These are phyloP conservation scores for Batillaria attramentaria DNA, from an alignment of 1,140 invertebrate species.

Conservation along the genomic window DNA sequence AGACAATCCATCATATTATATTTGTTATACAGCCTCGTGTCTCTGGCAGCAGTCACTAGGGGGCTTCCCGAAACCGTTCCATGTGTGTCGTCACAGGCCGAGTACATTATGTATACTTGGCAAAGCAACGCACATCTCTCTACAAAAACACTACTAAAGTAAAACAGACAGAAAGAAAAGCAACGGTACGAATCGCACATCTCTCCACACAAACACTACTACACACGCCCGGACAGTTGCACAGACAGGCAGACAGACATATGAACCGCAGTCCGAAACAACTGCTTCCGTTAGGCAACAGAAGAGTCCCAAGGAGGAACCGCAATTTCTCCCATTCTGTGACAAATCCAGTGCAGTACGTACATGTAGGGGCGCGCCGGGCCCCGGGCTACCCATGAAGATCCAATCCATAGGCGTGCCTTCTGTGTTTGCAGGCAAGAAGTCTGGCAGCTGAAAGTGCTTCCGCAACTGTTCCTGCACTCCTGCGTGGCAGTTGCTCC, in stretches of 20 bases:
- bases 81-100: too few relatives aligned
- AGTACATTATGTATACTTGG: too few relatives aligned
- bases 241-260: not conserved
- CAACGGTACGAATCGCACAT: not conserved
- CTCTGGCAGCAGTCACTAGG: too few relatives aligned
- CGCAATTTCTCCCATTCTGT: not conserved
- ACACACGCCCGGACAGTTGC: not conserved
- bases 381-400: constrained; percentile 92
- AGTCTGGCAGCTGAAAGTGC: constrained; percentile 88
- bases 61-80: too few relatives aligned
- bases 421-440: constrained; percentile 86
- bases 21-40: too few relatives aligned
- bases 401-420: constrained; percentile 92
- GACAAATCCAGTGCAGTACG: not conserved
- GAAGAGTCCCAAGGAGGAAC: not conserved
- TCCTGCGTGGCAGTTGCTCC: constrained; percentile 91
- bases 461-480: constrained; percentile 81
- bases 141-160: too few relatives aligned
- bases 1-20: too few relatives aligned
- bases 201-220: not conserved
- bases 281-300: not conserved
- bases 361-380: constrained; percentile 74
- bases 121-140: too few relatives aligned
- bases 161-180: constrained; percentile 10
- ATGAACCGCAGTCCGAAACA: not conserved